phyloP scores from a whole-genome alignment of 2,797 vertebrate species.

The Paramormyrops hopkinsi region DNA sequence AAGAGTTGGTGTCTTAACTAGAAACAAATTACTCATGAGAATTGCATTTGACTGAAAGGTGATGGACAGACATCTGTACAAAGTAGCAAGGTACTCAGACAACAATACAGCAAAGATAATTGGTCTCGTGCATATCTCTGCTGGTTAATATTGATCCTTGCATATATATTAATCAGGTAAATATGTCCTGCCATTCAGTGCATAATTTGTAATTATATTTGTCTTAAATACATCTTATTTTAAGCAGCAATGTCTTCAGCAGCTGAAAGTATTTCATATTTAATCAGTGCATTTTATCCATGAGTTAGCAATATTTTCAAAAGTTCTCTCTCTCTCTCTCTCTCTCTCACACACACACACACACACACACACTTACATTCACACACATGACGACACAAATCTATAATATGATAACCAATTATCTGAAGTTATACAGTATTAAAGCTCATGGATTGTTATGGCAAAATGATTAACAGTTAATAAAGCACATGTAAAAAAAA shows the following conservation, averaged over 20 bases:
- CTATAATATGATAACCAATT: constrained; percentile 7
- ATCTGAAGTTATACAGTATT: constrained; percentile 13
- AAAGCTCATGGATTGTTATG: constrained; percentile 68
- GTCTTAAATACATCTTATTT: background rate
- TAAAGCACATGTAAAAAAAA: constrained; percentile 73
- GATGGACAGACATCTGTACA: background rate
- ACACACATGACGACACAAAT: background rate
- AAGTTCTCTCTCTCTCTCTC: background rate
- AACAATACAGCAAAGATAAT: background rate
- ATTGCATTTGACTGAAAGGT: background rate
- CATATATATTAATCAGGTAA: background rate
- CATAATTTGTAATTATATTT: background rate
- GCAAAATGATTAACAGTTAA: constrained; percentile 88
- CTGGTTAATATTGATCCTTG: background rate
- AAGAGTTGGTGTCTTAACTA: background rate
- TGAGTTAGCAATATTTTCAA: background rate
- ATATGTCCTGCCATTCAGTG: background rate
- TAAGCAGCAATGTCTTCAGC: background rate
- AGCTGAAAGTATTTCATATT: background rate
- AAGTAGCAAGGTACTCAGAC: background rate
- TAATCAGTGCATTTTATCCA: background rate
- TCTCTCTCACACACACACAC: background rate
- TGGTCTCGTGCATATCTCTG: background rate
- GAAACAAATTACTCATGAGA: constrained; percentile 11
- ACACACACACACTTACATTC: background rate